Evolutionary conservation across 2,888 invertebrate species (phyloP).

Genomic region (Cyclophora albipunctata): DNA sequence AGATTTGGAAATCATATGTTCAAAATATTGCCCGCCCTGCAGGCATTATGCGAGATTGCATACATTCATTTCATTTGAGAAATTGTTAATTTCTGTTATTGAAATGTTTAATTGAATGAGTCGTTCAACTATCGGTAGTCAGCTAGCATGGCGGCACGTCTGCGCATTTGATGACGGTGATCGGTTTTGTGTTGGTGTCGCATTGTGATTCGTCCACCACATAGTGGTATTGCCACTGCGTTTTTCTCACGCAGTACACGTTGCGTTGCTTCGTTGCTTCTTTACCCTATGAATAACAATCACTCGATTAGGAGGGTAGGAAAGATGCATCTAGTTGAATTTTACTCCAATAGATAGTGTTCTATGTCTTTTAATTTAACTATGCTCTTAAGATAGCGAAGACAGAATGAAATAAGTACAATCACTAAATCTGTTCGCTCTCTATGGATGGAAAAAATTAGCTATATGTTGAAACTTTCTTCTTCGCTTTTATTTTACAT

Average conservation of each 20-base stretch:
- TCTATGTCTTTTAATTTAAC: no score
- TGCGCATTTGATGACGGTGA: conserved; percentile 79
- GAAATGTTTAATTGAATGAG: no score
- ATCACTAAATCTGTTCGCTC: no score
- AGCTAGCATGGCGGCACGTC: conserved; percentile 60
- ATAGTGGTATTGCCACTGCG: conserved; percentile 55
- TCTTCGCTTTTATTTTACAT: no score
- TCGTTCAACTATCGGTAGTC: background rate
- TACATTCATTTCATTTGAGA: conserved; percentile 9
- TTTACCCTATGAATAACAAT: conserved; percentile 45
- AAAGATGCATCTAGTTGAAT: no score
- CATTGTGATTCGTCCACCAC: conserved; percentile 86
- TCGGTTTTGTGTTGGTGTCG: conserved; percentile 78
- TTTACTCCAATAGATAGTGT: no score
- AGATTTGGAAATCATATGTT: conserved; percentile 13
- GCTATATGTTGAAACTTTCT: no score
- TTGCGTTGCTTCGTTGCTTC: conserved; percentile 78
- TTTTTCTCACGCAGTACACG: conserved; percentile 84
- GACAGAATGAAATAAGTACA: no score
- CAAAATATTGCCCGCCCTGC: background rate
- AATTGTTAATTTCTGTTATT: conserved; percentile 7
- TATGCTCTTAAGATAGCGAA: no score
- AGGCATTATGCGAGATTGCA: conserved; percentile 4
- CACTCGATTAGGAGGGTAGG: no score
- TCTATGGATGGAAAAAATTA: no score